Percentiles rank a stretch among this genome's conserved stretches.
Evolutionary conservation across 2,113 vertebrate genomes (phyloP).

Genomic region (Tychaedon coryphoeus): DNA sequence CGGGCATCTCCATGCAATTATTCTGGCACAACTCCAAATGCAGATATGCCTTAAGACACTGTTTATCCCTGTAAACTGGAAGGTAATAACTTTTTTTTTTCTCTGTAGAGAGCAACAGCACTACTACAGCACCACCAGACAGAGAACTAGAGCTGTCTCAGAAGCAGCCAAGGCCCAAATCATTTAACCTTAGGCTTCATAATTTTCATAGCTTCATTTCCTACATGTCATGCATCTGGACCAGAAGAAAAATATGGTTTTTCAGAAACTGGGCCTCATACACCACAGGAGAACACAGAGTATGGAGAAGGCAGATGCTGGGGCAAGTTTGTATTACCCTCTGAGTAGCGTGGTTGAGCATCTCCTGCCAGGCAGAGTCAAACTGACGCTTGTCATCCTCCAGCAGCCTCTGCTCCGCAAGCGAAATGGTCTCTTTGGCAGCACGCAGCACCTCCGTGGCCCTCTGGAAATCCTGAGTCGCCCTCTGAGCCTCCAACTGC

Average conservation of each 20-base stretch:
- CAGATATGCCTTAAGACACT: neutral
- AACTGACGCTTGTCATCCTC: constrained; percentile 95
- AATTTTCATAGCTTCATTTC: neutral
- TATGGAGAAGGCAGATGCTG: neutral
- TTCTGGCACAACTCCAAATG: neutral
- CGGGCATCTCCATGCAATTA: neutral
- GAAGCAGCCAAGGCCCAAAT: neutral
- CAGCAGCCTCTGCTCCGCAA: constrained; percentile 91
- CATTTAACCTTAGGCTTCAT: neutral
- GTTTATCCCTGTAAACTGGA: neutral
- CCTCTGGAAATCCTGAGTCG: constrained; percentile 95
- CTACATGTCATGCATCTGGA: accelerated
- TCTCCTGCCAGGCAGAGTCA: constrained; percentile 97
- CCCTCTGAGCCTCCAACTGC: constrained; percentile 91
- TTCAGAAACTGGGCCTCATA: neutral
- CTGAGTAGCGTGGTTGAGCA: constrained; percentile 97
- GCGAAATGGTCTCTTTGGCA: constrained; percentile 93
- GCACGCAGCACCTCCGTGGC: constrained; percentile 92
- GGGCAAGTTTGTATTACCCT: constrained; percentile 71
- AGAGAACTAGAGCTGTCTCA: neutral
- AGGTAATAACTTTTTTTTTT: neutral
- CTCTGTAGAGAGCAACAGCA: neutral
- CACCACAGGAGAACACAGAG: neutral
- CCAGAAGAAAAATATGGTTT: neutral
- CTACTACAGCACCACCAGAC: neutral